Percentiles rank a stretch among this genome's conserved stretches.
These are phyloP conservation scores for Micronycteris hirsuta DNA, from an alignment of 2,113 vertebrate genomes.

Conservation along the genomic window DNA sequence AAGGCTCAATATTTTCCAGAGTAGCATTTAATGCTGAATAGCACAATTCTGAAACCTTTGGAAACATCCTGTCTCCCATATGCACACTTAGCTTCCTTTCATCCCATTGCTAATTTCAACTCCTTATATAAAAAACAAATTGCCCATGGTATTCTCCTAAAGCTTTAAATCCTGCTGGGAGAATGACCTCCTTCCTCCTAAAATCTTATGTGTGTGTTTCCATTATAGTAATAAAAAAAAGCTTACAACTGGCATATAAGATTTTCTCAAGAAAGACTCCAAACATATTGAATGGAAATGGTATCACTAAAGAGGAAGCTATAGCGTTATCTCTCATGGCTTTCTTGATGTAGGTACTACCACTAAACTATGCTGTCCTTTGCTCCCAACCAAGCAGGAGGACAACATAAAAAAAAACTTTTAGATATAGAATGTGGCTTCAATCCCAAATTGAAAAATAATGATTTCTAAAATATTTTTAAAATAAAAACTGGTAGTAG, in stretches of 20 bases:
- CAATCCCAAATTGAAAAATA: constrained; percentile 20
- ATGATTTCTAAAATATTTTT: neutral
- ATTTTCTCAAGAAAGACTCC: constrained; percentile 4
- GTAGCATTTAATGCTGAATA: constrained; percentile 2
- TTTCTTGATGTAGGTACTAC: neutral
- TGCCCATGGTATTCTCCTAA: neutral
- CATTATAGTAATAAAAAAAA: neutral
- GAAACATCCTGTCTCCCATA: neutral
- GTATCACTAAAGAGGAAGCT: neutral
- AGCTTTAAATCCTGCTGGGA: neutral
- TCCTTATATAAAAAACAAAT: neutral
- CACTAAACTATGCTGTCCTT: neutral
- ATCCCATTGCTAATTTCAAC: constrained; percentile 4
- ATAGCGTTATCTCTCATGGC: neutral
- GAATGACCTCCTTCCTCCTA: neutral
- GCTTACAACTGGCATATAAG: neutral
- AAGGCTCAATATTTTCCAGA: neutral
- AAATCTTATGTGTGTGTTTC: neutral
- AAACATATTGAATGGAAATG: constrained; percentile 4
- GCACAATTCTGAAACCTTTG: neutral
- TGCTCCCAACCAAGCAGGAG: neutral
- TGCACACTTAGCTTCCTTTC: neutral
- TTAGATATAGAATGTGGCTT: neutral
- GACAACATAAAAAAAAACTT: neutral
- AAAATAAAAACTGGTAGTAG: neutral